Conservation (phyloP, 2,797 vertebrate species). For the Karalla daura region DNA sequence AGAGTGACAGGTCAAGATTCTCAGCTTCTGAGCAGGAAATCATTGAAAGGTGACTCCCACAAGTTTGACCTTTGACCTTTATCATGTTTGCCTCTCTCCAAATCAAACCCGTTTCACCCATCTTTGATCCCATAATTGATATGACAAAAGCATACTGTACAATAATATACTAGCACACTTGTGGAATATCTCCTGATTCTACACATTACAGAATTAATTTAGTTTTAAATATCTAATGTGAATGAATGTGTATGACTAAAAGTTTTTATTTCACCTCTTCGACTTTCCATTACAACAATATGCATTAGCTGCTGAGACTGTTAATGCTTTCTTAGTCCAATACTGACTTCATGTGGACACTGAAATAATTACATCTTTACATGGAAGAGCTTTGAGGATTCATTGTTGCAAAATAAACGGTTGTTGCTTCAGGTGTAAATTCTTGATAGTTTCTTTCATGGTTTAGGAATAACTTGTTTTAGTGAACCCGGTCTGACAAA, state of each 20-base stretch:
- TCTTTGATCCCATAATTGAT: too few relatives aligned
- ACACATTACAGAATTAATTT: too few relatives aligned
- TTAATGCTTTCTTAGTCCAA: not conserved
- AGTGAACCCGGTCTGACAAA: too few relatives aligned
- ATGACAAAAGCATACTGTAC: too few relatives aligned
- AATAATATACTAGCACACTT: too few relatives aligned
- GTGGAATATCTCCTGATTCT: too few relatives aligned
- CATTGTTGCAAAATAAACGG: not conserved
- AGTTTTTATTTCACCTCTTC: too few relatives aligned
- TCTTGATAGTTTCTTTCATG: not conserved
- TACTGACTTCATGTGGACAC: slow-evolving; percentile 14
- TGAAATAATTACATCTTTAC: not conserved
- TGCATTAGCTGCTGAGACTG: not conserved
- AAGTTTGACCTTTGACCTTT: not conserved
- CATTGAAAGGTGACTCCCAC: not conserved
- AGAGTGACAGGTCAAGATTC: too few relatives aligned
- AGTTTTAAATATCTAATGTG: too few relatives aligned
- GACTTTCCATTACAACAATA: too few relatives aligned
- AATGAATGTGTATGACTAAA: too few relatives aligned
- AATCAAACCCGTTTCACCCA: not conserved
- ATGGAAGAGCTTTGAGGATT: not conserved
- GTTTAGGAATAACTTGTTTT: not conserved
- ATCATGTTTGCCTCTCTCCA: not conserved
- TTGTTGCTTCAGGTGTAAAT: not conserved
- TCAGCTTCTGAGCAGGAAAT: too few relatives aligned